Percentiles rank a stretch among this genome's conserved stretches.
phyloP scores from a whole-genome alignment of 1,140 invertebrate genomes.

The Acromyrmex charruanus region DNA sequence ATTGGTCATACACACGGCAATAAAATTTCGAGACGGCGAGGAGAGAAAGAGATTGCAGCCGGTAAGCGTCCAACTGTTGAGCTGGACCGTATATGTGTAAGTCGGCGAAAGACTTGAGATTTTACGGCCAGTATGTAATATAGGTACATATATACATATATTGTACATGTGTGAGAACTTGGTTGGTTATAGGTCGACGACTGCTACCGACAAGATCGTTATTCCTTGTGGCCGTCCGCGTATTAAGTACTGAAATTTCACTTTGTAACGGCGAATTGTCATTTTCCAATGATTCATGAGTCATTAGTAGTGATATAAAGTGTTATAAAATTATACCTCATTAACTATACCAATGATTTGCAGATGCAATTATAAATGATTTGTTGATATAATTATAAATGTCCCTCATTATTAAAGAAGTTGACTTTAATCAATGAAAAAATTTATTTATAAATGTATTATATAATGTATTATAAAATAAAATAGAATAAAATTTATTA shows the following conservation, averaged over 20 bases:
- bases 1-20: slow-evolving; percentile 54
- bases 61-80: slow-evolving; percentile 45
- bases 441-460: neutral
- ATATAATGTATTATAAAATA: neutral
- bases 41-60: slow-evolving; percentile 60
- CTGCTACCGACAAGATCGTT: slow-evolving; percentile 46
- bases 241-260: slow-evolving; percentile 34
- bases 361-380: neutral
- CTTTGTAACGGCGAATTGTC: slow-evolving; percentile 4
- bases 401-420: neutral
- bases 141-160: slow-evolving; percentile 11
- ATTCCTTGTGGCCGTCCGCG: slow-evolving; percentile 27
- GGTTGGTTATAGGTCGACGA: slow-evolving; percentile 8
- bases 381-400: neutral
- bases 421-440: neutral
- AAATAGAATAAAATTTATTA: neutral
- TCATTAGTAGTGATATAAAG: neutral
- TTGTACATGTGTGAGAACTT: slow-evolving; percentile 44
- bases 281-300: slow-evolving; percentile 10
- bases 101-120: slow-evolving; percentile 66
- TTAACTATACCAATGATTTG: neutral
- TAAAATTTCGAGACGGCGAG: slow-evolving; percentile 59
- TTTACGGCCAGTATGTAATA: slow-evolving; percentile 50
- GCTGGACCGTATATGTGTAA: slow-evolving; percentile 26
- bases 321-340: neutral